Evolutionary conservation across 2,888 invertebrate species (phyloP), one percentile per base, ranked within the genome.

Genomic region (Esperia sulphurella): DNA sequence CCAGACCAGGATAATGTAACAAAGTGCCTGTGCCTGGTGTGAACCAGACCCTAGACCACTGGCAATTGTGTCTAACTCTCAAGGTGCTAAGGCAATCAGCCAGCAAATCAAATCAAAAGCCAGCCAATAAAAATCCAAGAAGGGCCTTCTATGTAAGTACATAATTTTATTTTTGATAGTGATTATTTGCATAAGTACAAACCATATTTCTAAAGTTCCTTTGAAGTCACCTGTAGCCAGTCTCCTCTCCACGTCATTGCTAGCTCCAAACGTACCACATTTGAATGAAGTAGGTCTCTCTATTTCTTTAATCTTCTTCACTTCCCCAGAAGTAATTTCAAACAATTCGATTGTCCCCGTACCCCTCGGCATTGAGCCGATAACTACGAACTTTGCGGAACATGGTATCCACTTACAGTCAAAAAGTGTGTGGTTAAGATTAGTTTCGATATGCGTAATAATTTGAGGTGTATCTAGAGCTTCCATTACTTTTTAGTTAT

Each of bases 401-500:
- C 95, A 95, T 0, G 98, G 98, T 65, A 98, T 94, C 98, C 98
- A 98, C 85, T 96, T 96, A n/a, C 94, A 93, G 71, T 98, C 98
- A 76, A 96, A 97, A 21, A 97, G 81, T 0, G 96, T 96, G 79
- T 95, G 98, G 70, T 95, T 93, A 1, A 97, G 81, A 14, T 93
- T 90, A 73, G 95, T 94, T 69, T 97, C 95, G 33, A 95, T 92
- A 71, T 98, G 97, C 49, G 95, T 93, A 61, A 98, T 96, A 65
- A 98, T 94, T 84, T 97, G 97, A 0, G 98, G 97, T 61, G 96
- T 97, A 54, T 95, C 94, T 53, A 71, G 57, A 45, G 65, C 68
- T 48, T 87, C 88, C 45, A 47, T 53, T 13, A 10, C n/a, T 7
- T 8, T 39, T 30, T n/a, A 29, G 14, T 29, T n/a, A 2, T n/a